Evolutionary conservation across 2,797 vertebrate species (phyloP).

Genomic region (Poecilia velifera): DNA sequence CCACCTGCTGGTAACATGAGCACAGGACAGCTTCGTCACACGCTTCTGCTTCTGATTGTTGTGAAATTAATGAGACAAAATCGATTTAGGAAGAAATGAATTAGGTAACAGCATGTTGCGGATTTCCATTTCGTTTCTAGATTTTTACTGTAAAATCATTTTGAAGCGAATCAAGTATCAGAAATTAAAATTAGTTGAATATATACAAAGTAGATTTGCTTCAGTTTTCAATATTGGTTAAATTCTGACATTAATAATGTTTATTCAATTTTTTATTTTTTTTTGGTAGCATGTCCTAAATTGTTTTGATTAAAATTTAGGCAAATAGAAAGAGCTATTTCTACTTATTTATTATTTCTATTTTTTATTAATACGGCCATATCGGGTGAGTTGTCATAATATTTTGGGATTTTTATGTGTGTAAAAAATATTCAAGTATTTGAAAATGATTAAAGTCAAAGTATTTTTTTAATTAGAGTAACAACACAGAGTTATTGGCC

Average conservation of each 20-base stretch:
- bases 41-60: background rate
- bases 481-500: too few relatives aligned
- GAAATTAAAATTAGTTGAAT: background rate
- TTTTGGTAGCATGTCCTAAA: background rate
- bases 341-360: too few relatives aligned
- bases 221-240: background rate
- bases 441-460: too few relatives aligned
- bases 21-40: background rate
- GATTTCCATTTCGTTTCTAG: background rate
- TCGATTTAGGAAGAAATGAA: background rate
- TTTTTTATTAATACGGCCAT: too few relatives aligned
- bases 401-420: too few relatives aligned
- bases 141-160: background rate
- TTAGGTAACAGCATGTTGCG: background rate
- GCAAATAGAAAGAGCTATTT: too few relatives aligned
- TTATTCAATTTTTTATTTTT: background rate
- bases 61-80: background rate
- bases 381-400: too few relatives aligned
- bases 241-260: background rate
- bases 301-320: background rate
- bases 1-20: conserved; percentile 47
- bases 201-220: background rate
- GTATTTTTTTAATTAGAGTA: too few relatives aligned
- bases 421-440: too few relatives aligned
- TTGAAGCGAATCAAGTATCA: background rate